Conservation (phyloP, 2,888 invertebrate genomes). For the Ectemnius lituratus region DNA sequence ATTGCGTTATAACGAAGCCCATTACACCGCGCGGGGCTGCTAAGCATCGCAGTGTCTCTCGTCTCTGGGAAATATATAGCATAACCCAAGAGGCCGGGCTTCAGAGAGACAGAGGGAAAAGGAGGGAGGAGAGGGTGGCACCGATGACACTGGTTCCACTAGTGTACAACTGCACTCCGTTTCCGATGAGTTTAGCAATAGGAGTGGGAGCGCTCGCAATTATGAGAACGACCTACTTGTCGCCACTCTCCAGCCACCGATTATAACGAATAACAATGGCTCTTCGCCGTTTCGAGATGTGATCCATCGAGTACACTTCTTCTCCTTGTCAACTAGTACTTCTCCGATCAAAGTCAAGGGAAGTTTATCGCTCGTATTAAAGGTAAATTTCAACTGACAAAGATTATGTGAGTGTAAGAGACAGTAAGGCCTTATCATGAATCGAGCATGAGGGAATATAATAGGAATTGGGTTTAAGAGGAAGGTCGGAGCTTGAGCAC, state of each 20-base stretch:
- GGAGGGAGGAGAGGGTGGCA: neutral
- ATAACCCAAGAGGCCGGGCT: too few species aligned
- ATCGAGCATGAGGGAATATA: too few species aligned
- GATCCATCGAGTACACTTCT: constrained; percentile 2
- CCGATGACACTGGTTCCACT: neutral
- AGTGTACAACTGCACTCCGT: neutral
- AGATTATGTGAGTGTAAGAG: too few species aligned
- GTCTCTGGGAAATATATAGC: too few species aligned
- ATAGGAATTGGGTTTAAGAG: too few species aligned
- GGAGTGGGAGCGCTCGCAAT: constrained; percentile 13
- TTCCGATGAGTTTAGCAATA: neutral
- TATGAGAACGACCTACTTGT: constrained; percentile 29
- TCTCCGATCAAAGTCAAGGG: neutral
- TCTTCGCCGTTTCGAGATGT: constrained; percentile 11
- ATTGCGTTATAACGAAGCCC: constrained; percentile 7
- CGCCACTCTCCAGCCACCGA: constrained; percentile 18
- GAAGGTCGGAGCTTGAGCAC: neutral
- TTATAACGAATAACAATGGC: constrained; percentile 19
- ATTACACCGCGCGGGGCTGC: neutral
- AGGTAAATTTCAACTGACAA: too few species aligned
- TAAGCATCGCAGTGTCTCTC: neutral
- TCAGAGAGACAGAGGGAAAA: neutral
- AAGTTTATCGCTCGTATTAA: too few species aligned
- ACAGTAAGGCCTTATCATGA: too few species aligned
- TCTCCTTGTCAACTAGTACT: neutral